Evolutionary conservation across 2,888 invertebrate species (phyloP).

Genomic region (Troides helena): DNA sequence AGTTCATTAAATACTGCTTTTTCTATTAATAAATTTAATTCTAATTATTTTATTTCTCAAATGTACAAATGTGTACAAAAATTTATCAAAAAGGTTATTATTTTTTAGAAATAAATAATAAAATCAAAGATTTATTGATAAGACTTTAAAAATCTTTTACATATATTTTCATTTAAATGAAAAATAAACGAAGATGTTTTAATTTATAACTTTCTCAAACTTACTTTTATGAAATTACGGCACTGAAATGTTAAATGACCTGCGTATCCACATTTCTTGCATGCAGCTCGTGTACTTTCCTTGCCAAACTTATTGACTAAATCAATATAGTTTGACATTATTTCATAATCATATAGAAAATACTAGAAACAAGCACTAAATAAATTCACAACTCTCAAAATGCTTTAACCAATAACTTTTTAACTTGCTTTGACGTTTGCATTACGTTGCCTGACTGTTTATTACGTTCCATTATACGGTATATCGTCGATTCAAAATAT

Average conservation of each 20-base stretch:
- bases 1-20: too few species aligned
- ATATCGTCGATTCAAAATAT: not conserved
- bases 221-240: slow-evolving; percentile 93
- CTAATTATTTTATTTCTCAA: too few species aligned
- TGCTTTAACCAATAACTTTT: not conserved
- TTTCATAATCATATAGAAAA: slow-evolving; percentile 4
- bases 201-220: slow-evolving; percentile 33
- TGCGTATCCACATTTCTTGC: slow-evolving; percentile 97
- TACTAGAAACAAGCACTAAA: not conserved
- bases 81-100: too few species aligned
- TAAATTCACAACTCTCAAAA: not conserved
- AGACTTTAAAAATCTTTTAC: too few species aligned
- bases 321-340: slow-evolving; percentile 66
- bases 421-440: not conserved
- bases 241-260: slow-evolving; percentile 98
- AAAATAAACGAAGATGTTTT: not conserved
- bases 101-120: too few species aligned
- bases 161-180: not conserved
- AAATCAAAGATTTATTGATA: too few species aligned
- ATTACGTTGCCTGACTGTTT: not conserved
- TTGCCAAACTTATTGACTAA: slow-evolving; percentile 81
- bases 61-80: too few species aligned
- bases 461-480: slow-evolving; percentile 1
- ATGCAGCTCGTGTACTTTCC: slow-evolving; percentile 89
- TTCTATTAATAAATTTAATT: too few species aligned